Conservation (phyloP, 2,888 invertebrate species). For the Agrotis ipsilon region DNA sequence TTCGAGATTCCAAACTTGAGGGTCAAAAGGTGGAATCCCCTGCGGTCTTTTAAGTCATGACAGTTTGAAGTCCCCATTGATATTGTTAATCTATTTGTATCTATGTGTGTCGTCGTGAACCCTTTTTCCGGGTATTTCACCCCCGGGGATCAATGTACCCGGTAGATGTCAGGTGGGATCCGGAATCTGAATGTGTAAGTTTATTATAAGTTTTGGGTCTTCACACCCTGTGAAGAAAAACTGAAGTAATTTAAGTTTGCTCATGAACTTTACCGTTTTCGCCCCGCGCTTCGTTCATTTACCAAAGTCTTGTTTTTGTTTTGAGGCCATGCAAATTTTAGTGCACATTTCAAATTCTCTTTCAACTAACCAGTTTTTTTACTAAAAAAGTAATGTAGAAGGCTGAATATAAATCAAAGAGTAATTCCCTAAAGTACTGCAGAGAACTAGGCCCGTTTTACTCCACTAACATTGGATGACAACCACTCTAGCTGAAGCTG, state of each 20-base stretch:
- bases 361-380: conserved; percentile 11
- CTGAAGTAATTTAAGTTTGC: conserved; percentile 35
- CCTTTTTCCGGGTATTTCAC: conserved; percentile 50
- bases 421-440: background rate
- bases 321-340: conserved; percentile 13
- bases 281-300: background rate
- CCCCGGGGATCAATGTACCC: conserved; percentile 36
- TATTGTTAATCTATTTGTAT: conserved; percentile 53
- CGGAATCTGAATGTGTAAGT: conserved; percentile 31
- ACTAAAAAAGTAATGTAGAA: conserved; percentile 13
- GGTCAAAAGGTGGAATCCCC: conserved; percentile 55
- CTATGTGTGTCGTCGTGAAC: conserved; percentile 25
- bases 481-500: too few relatives aligned
- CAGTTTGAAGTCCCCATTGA: conserved; percentile 32
- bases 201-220: conserved; percentile 40
- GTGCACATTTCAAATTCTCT: conserved; percentile 20
- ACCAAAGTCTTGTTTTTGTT: conserved; percentile 7
- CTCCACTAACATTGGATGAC: background rate
- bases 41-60: conserved; percentile 56
- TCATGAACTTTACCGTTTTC: conserved; percentile 5
- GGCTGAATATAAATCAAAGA: conserved; percentile 26
- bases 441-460: background rate
- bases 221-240: conserved; percentile 20
- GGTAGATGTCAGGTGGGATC: conserved; percentile 26
- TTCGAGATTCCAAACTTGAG: conserved; percentile 54